These are phyloP conservation scores for Distichodus sexfasciatus DNA, from an alignment of 2,797 vertebrate species.

Conservation along the genomic window DNA sequence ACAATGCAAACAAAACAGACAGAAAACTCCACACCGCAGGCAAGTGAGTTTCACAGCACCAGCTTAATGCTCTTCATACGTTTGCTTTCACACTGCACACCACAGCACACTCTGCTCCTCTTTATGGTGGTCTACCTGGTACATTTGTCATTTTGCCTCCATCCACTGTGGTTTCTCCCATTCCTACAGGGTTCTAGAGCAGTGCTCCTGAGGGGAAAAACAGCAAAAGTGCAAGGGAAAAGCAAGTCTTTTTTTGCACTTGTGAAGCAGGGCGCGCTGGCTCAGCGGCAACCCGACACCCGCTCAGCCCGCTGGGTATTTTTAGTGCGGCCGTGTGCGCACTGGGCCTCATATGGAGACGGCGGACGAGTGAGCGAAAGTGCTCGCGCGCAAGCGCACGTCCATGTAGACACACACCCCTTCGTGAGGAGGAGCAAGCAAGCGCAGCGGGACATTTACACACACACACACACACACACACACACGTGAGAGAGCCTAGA, in stretches of 20 bases:
- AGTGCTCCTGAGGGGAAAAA: constrained; percentile 20
- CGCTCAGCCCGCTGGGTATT: constrained; percentile 48
- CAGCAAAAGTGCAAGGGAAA: constrained; percentile 44
- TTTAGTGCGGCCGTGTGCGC: constrained; percentile 51
- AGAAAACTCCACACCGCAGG: not conserved
- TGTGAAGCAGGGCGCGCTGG: constrained; percentile 37
- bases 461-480: not conserved
- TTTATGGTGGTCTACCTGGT: constrained; percentile 40
- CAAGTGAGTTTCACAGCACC: constrained; percentile 2
- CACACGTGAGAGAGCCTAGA: not conserved
- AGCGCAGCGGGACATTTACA: too few relatives aligned
- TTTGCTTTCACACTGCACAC: not conserved
- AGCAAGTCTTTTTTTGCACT: constrained; percentile 29
- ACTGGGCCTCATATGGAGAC: constrained; percentile 54
- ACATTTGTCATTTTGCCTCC: constrained; percentile 38
- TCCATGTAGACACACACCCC: not conserved
- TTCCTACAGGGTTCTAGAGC: constrained; percentile 24
- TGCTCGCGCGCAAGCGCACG: not conserved
- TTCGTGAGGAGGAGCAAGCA: too few relatives aligned
- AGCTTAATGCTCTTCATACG: not conserved
- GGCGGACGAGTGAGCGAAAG: too few relatives aligned
- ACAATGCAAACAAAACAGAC: too few relatives aligned
- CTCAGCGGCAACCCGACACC: constrained; percentile 56
- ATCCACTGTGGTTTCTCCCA: constrained; percentile 44
- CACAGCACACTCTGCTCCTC: not conserved